Conservation (phyloP, 2,888 invertebrate species). For the Cephonodes hylas region DNA sequence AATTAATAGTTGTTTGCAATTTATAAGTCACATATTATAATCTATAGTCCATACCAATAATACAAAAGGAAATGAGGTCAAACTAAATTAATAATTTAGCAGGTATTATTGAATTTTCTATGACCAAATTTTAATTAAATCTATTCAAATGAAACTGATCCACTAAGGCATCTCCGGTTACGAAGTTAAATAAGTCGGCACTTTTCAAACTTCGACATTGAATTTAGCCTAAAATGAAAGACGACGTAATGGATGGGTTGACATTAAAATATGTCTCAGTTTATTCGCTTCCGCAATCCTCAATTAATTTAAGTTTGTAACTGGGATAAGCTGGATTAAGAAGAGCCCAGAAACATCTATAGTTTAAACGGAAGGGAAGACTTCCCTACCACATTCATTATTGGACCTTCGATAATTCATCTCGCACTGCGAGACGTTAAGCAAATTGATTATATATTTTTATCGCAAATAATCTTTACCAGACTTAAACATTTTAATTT, state of each 20-base stretch:
- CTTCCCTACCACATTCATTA: neutral
- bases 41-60: too few species aligned
- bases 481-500: too few species aligned
- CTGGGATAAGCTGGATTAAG: conserved; percentile 1
- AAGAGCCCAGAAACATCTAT: neutral
- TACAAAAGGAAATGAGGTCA: too few species aligned
- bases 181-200: conserved; percentile 29
- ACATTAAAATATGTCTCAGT: conserved; percentile 18
- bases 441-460: neutral
- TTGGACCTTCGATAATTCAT: neutral
- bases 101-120: too few species aligned
- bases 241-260: conserved; percentile 20
- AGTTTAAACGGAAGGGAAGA: neutral
- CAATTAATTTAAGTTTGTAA: conserved; percentile 14
- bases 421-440: neutral
- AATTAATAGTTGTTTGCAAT: neutral
- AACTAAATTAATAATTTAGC: too few species aligned
- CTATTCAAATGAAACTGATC: neutral
- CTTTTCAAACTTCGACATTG: conserved; percentile 26
- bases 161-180: conserved; percentile 23
- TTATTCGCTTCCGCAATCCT: conserved; percentile 10
- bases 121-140: neutral
- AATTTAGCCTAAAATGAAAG: conserved; percentile 27
- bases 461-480: too few species aligned
- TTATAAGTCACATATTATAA: neutral